A percentile compares a stretch with the other conserved stretches of the same genome.
Conservation (phyloP, 2,113 vertebrate species). For the Eulacestoma nigropectus region DNA sequence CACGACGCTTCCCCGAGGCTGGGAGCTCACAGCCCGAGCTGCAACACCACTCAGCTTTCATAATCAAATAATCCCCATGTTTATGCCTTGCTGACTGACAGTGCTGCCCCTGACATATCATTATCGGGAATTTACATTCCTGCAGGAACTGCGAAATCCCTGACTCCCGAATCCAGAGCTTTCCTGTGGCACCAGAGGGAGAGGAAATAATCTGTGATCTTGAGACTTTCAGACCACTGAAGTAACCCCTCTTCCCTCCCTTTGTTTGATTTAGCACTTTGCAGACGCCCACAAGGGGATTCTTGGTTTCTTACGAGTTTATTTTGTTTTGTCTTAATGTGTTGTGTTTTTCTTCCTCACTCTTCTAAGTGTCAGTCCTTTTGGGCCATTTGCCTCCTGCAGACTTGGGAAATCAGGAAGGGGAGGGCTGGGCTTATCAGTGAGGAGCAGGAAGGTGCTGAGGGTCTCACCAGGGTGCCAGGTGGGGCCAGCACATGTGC, state of each 20-base stretch:
- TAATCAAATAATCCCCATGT: constrained; percentile 54
- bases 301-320: constrained; percentile 14
- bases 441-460: not conserved
- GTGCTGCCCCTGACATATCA: constrained; percentile 33
- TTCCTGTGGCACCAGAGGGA: constrained; percentile 55
- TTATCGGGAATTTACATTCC: constrained; percentile 60
- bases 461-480: not conserved
- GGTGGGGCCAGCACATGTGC: not conserved
- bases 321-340: constrained; percentile 50
- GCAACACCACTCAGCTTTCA: not conserved
- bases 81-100: constrained; percentile 24
- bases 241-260: constrained; percentile 42
- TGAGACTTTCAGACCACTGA: constrained; percentile 46
- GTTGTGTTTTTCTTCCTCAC: not conserved
- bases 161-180: not conserved
- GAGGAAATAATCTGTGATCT: constrained; percentile 59
- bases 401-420: not conserved
- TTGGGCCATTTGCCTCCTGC: not conserved
- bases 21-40: not conserved
- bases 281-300: constrained; percentile 24
- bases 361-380: not conserved
- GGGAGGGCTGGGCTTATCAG: not conserved
- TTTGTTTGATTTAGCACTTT: constrained; percentile 59
- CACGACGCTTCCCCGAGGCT: fast-evolving
- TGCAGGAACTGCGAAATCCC: constrained; percentile 18